phyloP scores from a whole-genome alignment of 2,888 invertebrate species.

The Neocrepidodera transversa region DNA sequence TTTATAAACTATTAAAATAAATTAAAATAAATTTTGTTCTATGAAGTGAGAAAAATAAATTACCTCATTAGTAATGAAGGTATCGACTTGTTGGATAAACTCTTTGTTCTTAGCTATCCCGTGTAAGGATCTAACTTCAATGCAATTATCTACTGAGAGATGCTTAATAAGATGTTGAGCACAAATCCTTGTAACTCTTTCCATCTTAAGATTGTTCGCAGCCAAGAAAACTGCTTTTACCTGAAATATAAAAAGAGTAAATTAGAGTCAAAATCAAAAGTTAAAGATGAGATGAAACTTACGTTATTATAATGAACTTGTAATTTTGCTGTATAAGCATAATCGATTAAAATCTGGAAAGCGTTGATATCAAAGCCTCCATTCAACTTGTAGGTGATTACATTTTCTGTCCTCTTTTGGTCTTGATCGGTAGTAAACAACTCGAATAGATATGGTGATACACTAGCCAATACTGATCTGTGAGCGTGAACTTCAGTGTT shows the following conservation, averaged over 20 bases:
- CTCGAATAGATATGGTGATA: constrained; percentile 79
- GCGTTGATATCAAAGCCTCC: constrained; percentile 72
- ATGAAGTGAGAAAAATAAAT: constrained; percentile 42
- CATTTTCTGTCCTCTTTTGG: constrained; percentile 60
- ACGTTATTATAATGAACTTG: constrained; percentile 63
- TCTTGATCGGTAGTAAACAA: constrained; percentile 70
- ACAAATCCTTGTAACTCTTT: constrained; percentile 75
- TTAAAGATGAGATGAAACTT: constrained; percentile 15
- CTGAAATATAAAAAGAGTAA: constrained; percentile 46
- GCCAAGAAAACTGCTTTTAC: constrained; percentile 81
- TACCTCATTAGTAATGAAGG: constrained; percentile 74
- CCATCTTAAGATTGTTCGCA: constrained; percentile 80
- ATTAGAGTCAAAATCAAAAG: neutral
- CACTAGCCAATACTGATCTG: constrained; percentile 79
- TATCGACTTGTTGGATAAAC: constrained; percentile 72
- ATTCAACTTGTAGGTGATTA: constrained; percentile 68
- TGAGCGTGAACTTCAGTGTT: constrained; percentile 78
- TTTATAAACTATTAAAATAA: constrained; percentile 65
- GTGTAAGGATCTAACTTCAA: constrained; percentile 69
- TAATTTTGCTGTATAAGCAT: constrained; percentile 80
- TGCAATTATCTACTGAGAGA: constrained; percentile 67
- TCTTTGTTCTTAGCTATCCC: constrained; percentile 66
- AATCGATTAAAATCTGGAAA: constrained; percentile 79
- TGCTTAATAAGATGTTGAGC: constrained; percentile 73
- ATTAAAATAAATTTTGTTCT: neutral